Evolutionary conservation across 2,888 invertebrate species (phyloP).

Genomic region (Rugalucina vietnamica): DNA sequence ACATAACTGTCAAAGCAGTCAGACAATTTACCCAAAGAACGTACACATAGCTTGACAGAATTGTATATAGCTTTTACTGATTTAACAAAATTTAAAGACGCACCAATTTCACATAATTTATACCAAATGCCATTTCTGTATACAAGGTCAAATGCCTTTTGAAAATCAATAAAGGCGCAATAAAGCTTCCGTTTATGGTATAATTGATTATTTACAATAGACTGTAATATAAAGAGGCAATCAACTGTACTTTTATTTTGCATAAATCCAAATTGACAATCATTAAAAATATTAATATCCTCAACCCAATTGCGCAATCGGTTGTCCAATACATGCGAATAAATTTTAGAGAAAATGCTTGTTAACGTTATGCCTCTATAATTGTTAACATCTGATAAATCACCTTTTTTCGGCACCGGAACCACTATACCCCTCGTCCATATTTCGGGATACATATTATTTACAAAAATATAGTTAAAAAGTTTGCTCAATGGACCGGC

Average conservation of each 20-base stretch:
- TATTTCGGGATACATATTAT: conserved; percentile 7
- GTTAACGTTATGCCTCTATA: conserved; percentile 22
- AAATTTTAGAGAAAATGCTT: conserved; percentile 25
- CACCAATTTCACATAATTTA: conserved; percentile 14
- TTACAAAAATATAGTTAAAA: conserved; percentile 14
- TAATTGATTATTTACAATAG: background rate
- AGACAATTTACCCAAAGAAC: background rate
- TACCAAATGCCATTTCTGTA: background rate
- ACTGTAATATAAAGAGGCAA: conserved; percentile 14
- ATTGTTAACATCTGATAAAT: conserved; percentile 12
- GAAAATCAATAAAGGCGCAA: conserved; percentile 31
- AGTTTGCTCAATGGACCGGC: background rate
- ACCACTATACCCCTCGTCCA: conserved; percentile 15
- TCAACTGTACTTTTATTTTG: conserved; percentile 24
- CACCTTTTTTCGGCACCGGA: conserved; percentile 17
- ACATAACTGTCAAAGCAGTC: conserved; percentile 23
- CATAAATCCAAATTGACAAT: conserved; percentile 27
- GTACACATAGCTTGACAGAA: background rate
- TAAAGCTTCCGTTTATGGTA: conserved; percentile 4
- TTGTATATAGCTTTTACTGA: conserved; percentile 16
- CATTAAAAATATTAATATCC: background rate
- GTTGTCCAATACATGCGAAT: conserved; percentile 7
- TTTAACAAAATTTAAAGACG: conserved; percentile 25
- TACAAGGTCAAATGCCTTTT: background rate
- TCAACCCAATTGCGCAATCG: conserved; percentile 5